These are phyloP conservation scores for Pomacea canaliculata DNA, from an alignment of 2,888 invertebrate genomes.

Conservation along the genomic window DNA sequence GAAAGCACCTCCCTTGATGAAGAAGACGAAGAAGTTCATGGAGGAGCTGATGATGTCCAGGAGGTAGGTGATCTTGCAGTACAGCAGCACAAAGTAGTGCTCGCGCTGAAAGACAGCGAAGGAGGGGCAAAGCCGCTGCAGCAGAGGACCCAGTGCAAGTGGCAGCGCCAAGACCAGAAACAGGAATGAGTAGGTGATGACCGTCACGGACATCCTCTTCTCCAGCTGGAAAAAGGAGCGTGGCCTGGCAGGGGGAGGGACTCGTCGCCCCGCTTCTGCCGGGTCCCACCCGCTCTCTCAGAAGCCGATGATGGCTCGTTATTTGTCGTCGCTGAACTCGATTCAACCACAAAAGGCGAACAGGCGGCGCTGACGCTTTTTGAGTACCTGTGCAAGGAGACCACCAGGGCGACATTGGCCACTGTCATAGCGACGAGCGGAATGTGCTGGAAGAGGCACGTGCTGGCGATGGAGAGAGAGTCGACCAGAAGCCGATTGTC, in stretches of 20 bases:
- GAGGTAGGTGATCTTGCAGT: slow-evolving; percentile 7
- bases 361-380: not conserved
- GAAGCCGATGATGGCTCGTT: too few relatives aligned
- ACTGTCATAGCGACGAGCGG: slow-evolving; percentile 13
- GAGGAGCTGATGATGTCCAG: slow-evolving; percentile 21
- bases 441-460: slow-evolving; percentile 18
- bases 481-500: slow-evolving; percentile 13
- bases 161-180: slow-evolving; percentile 17
- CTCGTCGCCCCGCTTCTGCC: not conserved
- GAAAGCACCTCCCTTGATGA: slow-evolving; percentile 19
- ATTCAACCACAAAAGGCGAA: not conserved
- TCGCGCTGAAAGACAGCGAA: slow-evolving; percentile 19
- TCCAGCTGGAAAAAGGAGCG: slow-evolving; percentile 15
- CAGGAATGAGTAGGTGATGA: slow-evolving; percentile 16
- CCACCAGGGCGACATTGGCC: slow-evolving; percentile 13
- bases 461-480: slow-evolving; percentile 20
- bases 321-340: not conserved
- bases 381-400: slow-evolving; percentile 8
- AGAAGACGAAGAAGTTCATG: slow-evolving; percentile 25
- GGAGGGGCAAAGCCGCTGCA: slow-evolving; percentile 10
- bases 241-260: not conserved
- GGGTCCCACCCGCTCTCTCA: too few relatives aligned
- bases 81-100: slow-evolving; percentile 21
- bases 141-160: slow-evolving; percentile 9
- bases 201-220: slow-evolving; percentile 7